Percentiles rank a stretch among this genome's conserved stretches.
Conservation (phyloP, 2,113 vertebrate genomes). For the Perognathus longimembris region DNA sequence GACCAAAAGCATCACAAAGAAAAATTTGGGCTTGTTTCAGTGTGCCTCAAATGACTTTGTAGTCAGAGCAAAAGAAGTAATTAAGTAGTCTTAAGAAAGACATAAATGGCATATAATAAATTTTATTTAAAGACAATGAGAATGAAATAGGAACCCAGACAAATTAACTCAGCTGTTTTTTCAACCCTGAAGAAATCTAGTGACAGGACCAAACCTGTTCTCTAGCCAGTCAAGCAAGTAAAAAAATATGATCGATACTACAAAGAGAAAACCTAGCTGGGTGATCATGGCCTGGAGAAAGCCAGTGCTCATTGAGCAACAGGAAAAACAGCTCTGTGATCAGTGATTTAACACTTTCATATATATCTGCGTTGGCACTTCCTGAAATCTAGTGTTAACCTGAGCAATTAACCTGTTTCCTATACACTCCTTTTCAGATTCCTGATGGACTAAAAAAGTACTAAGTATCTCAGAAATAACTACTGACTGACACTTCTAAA, state of each 20-base stretch:
- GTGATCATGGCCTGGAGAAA: conserved; percentile 49
- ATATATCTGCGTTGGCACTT: neutral
- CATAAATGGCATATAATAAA: conserved; percentile 54
- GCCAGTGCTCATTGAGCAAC: neutral
- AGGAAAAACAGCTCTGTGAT: conserved; percentile 6
- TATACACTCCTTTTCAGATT: neutral
- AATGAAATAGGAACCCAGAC: conserved; percentile 64
- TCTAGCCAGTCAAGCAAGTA: conserved; percentile 74
- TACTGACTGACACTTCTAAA: neutral
- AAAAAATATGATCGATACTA: conserved; percentile 69
- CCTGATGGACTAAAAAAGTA: neutral
- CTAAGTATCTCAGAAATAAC: neutral
- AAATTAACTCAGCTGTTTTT: conserved; percentile 68
- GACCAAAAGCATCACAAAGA: conserved; percentile 55
- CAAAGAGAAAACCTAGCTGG: conserved; percentile 60
- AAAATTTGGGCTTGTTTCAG: conserved; percentile 34
- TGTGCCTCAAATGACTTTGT: conserved; percentile 52
- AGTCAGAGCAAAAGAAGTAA: conserved; percentile 12
- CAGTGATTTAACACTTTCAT: neutral
- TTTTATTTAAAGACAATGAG: conserved; percentile 77
- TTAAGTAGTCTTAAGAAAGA: conserved; percentile 54
- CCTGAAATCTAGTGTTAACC: conserved; percentile 14
- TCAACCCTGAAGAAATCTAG: conserved; percentile 75
- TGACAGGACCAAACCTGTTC: conserved; percentile 83
- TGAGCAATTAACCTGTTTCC: conserved; percentile 1